Percentiles rank a stretch among this genome's conserved stretches.
Evolutionary conservation across 2,888 invertebrate species (phyloP).

Genomic region (Lasius fuliginosus): DNA sequence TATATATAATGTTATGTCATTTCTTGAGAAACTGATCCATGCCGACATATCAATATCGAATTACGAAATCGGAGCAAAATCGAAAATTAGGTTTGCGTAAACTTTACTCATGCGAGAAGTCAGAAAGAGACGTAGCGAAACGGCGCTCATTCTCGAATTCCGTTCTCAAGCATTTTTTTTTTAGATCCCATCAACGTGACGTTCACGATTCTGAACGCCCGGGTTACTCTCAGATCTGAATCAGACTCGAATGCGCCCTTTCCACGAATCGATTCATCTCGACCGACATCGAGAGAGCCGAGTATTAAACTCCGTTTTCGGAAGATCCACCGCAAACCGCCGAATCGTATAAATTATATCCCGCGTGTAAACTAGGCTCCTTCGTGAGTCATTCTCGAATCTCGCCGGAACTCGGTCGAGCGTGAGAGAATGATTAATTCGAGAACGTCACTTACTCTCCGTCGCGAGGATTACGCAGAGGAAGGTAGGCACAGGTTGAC

Average conservation of each 20-base stretch:
- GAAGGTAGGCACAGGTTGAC: not conserved
- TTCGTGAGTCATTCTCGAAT: slow-evolving; percentile 40
- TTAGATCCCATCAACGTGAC: slow-evolving; percentile 49
- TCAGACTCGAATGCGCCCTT: slow-evolving; percentile 51
- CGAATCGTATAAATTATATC: slow-evolving; percentile 36
- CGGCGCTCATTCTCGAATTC: slow-evolving; percentile 5
- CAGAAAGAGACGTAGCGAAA: not conserved
- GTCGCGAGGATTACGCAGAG: slow-evolving; percentile 16
- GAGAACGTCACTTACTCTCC: slow-evolving; percentile 7
- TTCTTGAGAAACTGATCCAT: not conserved
- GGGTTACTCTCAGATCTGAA: slow-evolving; percentile 59
- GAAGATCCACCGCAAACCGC: slow-evolving; percentile 27
- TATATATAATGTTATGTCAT: not conserved
- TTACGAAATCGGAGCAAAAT: not conserved
- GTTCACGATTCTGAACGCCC: slow-evolving; percentile 35
- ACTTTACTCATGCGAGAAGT: slow-evolving; percentile 8
- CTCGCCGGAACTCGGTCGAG: slow-evolving; percentile 28
- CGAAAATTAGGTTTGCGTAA: not conserved
- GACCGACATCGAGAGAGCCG: slow-evolving; percentile 33
- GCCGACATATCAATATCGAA: not conserved
- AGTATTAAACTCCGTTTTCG: slow-evolving; percentile 43
- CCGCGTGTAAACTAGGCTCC: slow-evolving; percentile 27
- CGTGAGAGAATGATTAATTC: slow-evolving; percentile 54
- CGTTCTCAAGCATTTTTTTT: slow-evolving; percentile 35
- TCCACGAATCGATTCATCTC: slow-evolving; percentile 63